phyloP scores from a whole-genome alignment of 2,797 vertebrate genomes.

The Esox lucius region DNA sequence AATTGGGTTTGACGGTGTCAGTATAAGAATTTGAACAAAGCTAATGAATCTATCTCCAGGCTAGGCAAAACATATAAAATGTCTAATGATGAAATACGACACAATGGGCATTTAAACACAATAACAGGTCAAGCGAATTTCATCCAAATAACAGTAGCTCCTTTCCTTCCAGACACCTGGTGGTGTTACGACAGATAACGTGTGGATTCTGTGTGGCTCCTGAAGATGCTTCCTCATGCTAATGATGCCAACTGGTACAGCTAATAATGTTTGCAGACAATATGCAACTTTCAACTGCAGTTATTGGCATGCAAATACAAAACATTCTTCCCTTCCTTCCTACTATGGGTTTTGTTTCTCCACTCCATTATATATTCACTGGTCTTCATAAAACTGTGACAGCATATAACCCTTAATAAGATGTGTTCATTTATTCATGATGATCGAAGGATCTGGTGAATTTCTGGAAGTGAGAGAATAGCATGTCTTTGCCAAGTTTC shows the following conservation, averaged over 20 bases:
- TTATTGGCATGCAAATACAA: neutral
- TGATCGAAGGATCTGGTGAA: neutral
- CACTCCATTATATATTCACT: conserved; percentile 6
- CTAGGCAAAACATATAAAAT: too few species aligned
- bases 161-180: too few species aligned
- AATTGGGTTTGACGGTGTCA: too few species aligned
- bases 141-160: too few species aligned
- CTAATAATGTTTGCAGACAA: neutral
- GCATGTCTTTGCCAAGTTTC: neutral
- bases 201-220: too few species aligned
- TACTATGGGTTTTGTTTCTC: neutral
- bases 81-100: too few species aligned
- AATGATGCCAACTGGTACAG: neutral
- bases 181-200: too few species aligned
- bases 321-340: neutral
- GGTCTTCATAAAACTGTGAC: neutral
- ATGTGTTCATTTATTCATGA: conserved; percentile 8
- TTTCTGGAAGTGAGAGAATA: neutral
- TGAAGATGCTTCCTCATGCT: too few species aligned
- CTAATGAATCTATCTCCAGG: too few species aligned
- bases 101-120: too few species aligned
- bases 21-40: too few species aligned
- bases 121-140: too few species aligned
- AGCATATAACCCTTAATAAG: conserved; percentile 15
- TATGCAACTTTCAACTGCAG: neutral